Conservation (phyloP, 92 coral and sea anemone genomes). For the Muricea muricata region DNA sequence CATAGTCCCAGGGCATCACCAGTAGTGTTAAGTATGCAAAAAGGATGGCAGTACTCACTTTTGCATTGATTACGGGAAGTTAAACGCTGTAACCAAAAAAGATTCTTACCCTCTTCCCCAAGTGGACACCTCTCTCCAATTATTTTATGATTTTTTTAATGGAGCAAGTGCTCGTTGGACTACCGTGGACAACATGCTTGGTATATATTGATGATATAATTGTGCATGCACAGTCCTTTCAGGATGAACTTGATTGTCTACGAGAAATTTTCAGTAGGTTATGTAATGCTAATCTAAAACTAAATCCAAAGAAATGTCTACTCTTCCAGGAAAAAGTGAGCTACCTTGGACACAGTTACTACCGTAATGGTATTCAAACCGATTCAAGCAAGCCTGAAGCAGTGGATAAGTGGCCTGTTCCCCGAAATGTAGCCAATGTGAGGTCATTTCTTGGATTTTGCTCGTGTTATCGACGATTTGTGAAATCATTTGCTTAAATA, state of each 20-base stretch:
- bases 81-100: slow-evolving; percentile 8
- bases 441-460: slow-evolving; percentile 37
- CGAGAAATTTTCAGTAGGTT: neutral
- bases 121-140: slow-evolving; percentile 3
- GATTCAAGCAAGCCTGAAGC: slow-evolving; percentile 38
- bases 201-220: slow-evolving; percentile 1
- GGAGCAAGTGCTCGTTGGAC: slow-evolving; percentile 4
- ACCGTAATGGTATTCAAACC: slow-evolving; percentile 27
- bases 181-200: neutral
- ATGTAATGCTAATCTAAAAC: slow-evolving; percentile 52
- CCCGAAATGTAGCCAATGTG: slow-evolving; percentile 29
- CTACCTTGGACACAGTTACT: neutral
- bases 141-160: slow-evolving; percentile 2
- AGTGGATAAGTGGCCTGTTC: slow-evolving; percentile 39
- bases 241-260: neutral
- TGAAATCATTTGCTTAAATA: slow-evolving; percentile 37
- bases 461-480: slow-evolving; percentile 49
- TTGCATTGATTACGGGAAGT: neutral
- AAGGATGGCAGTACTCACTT: neutral
- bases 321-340: slow-evolving; percentile 21
- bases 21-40: neutral
- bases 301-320: slow-evolving; percentile 48
- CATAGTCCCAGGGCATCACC: neutral
- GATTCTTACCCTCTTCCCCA: slow-evolving; percentile 24
- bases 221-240: neutral